Conservation (phyloP, 2,797 vertebrate genomes). For the Liasis olivaceus region DNA sequence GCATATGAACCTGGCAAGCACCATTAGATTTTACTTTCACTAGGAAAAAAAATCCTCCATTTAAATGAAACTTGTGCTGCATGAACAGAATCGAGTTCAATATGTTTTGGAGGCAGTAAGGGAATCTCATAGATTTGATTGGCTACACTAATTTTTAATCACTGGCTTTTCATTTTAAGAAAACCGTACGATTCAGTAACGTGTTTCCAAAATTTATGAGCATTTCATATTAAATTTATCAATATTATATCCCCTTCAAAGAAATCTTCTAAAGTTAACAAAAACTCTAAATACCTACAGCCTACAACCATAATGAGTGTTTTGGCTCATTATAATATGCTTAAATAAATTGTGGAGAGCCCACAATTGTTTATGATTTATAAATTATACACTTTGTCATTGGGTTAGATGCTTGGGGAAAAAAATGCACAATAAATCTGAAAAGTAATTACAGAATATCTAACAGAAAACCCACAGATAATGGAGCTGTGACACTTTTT, state of each 20-base stretch:
- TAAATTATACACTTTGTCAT: not conserved
- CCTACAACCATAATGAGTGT: not conserved
- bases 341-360: slow-evolving; percentile 19
- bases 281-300: not conserved
- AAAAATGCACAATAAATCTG: not conserved
- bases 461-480: slow-evolving; percentile 9
- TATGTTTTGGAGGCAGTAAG: not conserved
- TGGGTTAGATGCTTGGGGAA: not conserved
- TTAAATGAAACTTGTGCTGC: slow-evolving; percentile 9
- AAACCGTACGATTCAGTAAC: not conserved
- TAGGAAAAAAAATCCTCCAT: not conserved
- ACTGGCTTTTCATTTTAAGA: slow-evolving; percentile 14
- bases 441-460: not conserved
- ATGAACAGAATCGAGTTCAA: not conserved
- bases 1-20: slow-evolving; percentile 5
- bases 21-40: not conserved
- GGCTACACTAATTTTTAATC: slow-evolving; percentile 5
- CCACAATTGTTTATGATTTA: slow-evolving; percentile 15
- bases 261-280: slow-evolving; percentile 14
- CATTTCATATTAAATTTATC: slow-evolving; percentile 20
- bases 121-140: not conserved
- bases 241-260: not conserved
- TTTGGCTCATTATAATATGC: not conserved
- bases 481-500: not conserved
- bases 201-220: slow-evolving; percentile 7